Conservation (phyloP, 2,888 invertebrate genomes). For the Chrysolina americana region DNA sequence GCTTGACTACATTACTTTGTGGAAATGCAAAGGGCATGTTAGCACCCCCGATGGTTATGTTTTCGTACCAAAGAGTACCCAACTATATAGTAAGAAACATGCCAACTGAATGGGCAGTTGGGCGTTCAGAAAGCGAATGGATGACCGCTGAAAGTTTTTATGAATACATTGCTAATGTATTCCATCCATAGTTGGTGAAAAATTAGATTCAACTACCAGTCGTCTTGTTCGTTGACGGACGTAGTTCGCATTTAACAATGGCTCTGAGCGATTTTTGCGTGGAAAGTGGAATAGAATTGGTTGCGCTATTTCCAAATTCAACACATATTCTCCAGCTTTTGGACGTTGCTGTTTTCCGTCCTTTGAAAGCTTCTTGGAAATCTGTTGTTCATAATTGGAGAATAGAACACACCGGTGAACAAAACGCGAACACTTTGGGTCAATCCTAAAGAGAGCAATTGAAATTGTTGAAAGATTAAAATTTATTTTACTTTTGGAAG, state of each 20-base stretch:
- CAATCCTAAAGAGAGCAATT: background rate
- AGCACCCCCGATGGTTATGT: background rate
- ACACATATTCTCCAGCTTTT: background rate
- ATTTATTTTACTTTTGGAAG: conserved; percentile 6
- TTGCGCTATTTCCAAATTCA: conserved; percentile 10
- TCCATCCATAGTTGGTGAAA: conserved; percentile 1
- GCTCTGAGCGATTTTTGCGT: conserved; percentile 1
- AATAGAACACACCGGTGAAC: conserved; percentile 6
- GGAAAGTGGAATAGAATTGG: background rate
- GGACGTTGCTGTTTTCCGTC: conserved; percentile 1
- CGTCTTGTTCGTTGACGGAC: conserved; percentile 10
- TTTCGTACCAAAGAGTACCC: background rate
- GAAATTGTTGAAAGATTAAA: background rate
- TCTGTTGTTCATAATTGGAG: background rate
- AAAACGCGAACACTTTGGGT: conserved; percentile 7
- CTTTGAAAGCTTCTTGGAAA: background rate
- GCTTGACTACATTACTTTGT: conserved; percentile 1
- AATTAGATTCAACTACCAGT: conserved; percentile 1
- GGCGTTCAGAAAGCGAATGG: background rate
- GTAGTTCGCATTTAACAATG: conserved; percentile 7
- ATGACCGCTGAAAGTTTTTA: conserved; percentile 4
- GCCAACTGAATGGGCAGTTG: conserved; percentile 3
- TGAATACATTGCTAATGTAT: background rate
- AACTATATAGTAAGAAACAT: background rate
- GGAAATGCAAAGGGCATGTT: conserved; percentile 1